Percentiles rank a stretch among this genome's conserved stretches.
Conservation (phyloP, 2,888 invertebrate species). For the Peribatodes rhomboidaria region DNA sequence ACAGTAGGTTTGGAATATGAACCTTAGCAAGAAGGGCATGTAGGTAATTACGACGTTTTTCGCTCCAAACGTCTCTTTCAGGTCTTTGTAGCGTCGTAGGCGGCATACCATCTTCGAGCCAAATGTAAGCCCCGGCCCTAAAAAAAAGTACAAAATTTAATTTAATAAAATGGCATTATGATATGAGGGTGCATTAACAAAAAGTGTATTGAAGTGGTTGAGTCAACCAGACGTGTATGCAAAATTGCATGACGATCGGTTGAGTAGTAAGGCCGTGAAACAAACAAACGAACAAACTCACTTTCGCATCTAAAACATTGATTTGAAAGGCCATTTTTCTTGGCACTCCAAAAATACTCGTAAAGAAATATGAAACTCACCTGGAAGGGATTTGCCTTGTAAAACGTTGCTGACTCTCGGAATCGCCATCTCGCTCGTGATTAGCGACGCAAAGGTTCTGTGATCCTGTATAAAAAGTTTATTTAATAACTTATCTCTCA, state of each 20-base stretch:
- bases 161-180: too few species aligned
- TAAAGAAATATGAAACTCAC: neutral
- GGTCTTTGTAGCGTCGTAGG: slow-evolving; percentile 89
- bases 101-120: slow-evolving; percentile 73
- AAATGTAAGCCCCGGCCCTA: neutral
- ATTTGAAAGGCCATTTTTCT: too few species aligned
- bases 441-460: slow-evolving; percentile 91
- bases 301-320: too few species aligned
- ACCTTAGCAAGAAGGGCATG: slow-evolving; percentile 90
- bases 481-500: too few species aligned
- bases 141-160: neutral
- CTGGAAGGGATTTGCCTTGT: slow-evolving; percentile 55
- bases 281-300: too few species aligned
- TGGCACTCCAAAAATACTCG: too few species aligned
- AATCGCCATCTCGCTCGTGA: slow-evolving; percentile 88
- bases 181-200: too few species aligned
- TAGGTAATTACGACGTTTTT: slow-evolving; percentile 87
- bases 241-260: too few species aligned
- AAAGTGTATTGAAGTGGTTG: too few species aligned
- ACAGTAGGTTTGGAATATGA: slow-evolving; percentile 89
- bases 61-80: slow-evolving; percentile 87
- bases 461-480: slow-evolving; percentile 77
- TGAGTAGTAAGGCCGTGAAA: too few species aligned
- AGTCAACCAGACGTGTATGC: too few species aligned
- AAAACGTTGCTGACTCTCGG: slow-evolving; percentile 75